Evolutionary conservation across 2,888 invertebrate genomes (phyloP).

Genomic region (Lacanobia wlatinum): DNA sequence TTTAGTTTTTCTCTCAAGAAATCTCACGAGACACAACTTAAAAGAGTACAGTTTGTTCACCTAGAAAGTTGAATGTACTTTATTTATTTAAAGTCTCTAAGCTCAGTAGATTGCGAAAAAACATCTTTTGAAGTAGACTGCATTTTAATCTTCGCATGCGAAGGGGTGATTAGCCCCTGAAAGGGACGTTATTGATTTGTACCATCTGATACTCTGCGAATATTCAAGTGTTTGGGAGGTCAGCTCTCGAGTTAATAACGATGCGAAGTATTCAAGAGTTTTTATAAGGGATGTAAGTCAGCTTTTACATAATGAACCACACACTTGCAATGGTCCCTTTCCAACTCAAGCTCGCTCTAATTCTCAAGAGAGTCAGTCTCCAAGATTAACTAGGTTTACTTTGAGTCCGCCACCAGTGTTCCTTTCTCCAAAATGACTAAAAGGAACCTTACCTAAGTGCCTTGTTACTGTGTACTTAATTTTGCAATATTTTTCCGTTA

Average conservation of each 20-base stretch:
- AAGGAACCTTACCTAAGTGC: not conserved
- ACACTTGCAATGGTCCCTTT: conserved; percentile 3
- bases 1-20: conserved; percentile 16
- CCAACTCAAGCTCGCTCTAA: conserved; percentile 4
- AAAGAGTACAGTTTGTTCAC: conserved; percentile 38
- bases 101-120: conserved; percentile 37
- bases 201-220: conserved; percentile 1
- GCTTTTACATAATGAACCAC: conserved; percentile 17
- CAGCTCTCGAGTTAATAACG: not conserved
- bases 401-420: conserved; percentile 12
- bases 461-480: conserved; percentile 13
- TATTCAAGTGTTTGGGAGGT: not conserved
- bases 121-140: conserved; percentile 31
- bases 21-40: conserved; percentile 17
- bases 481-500: conserved; percentile 4
- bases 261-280: not conserved
- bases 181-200: conserved; percentile 36
- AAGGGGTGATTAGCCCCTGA: conserved; percentile 21
- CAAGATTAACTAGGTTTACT: conserved; percentile 30
- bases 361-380: conserved; percentile 15
- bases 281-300: not conserved
- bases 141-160: conserved; percentile 22
- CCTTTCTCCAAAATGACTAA: not conserved
- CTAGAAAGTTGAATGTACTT: conserved; percentile 52
- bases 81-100: conserved; percentile 35